These are phyloP conservation scores for Cranoglanis bouderius DNA, from an alignment of 2,113 vertebrate species.

Conservation along the genomic window DNA sequence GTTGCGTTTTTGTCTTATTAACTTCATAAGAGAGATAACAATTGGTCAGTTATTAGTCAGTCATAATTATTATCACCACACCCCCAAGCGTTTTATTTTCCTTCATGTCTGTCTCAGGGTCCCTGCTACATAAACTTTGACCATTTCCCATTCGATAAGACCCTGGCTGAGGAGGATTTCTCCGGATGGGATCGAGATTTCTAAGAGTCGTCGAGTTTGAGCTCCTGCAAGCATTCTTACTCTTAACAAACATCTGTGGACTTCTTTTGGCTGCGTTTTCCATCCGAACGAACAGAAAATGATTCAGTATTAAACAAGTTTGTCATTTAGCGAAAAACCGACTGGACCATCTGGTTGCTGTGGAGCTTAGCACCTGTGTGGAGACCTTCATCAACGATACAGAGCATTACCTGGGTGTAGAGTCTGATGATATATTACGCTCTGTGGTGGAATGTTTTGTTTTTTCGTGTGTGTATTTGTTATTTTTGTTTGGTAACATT, in stretches of 20 bases:
- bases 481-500: neutral
- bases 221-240: neutral
- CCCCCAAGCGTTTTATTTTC: neutral
- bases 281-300: neutral
- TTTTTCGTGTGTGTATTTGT: neutral
- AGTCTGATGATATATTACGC: neutral
- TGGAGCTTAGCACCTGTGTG: neutral
- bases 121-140: slow-evolving; percentile 79
- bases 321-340: neutral
- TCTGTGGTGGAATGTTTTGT: neutral
- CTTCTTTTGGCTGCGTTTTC: neutral
- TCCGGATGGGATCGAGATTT: slow-evolving; percentile 79
- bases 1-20: no score
- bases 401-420: neutral
- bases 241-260: neutral
- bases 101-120: slow-evolving; percentile 61
- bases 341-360: neutral
- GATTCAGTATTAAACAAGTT: neutral
- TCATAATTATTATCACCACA: no score
- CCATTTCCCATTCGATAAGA: slow-evolving; percentile 69
- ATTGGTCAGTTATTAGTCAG: no score
- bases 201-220: slow-evolving; percentile 51
- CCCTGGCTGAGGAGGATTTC: slow-evolving; percentile 72
- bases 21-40: no score
- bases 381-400: neutral